Base-by-base conservation (phyloP, 2,797 vertebrate species). In the Nyctibius grandis region DNA sequence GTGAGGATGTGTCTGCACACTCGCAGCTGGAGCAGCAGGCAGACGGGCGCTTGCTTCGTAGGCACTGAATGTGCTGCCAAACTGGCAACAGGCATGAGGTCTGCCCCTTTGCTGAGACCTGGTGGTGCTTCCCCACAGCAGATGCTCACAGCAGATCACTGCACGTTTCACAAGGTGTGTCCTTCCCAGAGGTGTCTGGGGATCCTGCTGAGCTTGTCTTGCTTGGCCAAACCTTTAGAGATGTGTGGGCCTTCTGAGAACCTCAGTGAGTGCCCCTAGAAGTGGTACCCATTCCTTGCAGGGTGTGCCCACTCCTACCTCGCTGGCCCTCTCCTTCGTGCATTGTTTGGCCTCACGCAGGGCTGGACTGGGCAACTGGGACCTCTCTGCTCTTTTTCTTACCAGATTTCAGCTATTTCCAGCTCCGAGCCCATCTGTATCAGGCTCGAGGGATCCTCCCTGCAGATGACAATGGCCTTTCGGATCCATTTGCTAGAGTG, bases 351-450 rank as follows among this genome's bases (percentile, higher is more conserved):
- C 33, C 36, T 74, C 31, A 12, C 4, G 4, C 12, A 40, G 22
- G 33, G 40, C 34, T 77, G 50, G 6, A 13, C 2, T 31, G 19
- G 36, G 14, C 26, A 64, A 48, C 17, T 36, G 20, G 22, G 36
- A 33, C 26, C 29, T 85, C 16, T 93, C 5, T 80, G 60, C 20
- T 88, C 22, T 82, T 82, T 91, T 68, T 87, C 51, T 78, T 40
- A 18, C 19, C 75, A 98, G 98, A 98, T 77, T 98, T 98, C 73
- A 98, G 98, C 79, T 99, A 99, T 96, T 99, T 99, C 98, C 99
- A 99, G 98, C 98, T 99, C 31, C 97, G 98, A 78, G 99, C 99
- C 87, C 99, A 99, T 94, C 67, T 99, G 73, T 99, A 99, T 95
- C 99, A 99, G 97, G 99, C 98, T 15, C 98, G 98, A 61, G 98